These are phyloP conservation scores for Pteronotus mesoamericanus DNA, from an alignment of 2,797 vertebrate species.

Conservation along the genomic window DNA sequence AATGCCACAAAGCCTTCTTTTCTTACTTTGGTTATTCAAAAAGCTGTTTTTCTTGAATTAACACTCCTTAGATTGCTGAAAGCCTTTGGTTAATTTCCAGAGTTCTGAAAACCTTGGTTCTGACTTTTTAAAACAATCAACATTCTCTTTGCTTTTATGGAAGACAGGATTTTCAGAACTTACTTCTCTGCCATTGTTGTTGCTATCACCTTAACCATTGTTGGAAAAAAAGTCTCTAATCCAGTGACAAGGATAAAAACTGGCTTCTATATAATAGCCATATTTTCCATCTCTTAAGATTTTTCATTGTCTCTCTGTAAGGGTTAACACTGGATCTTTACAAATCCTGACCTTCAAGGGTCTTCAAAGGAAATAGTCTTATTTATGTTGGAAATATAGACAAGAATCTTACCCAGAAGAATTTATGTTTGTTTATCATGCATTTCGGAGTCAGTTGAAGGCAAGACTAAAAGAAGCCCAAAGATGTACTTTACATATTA, in stretches of 20 bases:
- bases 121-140: neutral
- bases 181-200: neutral
- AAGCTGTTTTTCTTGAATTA: neutral
- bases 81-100: neutral
- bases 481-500: neutral
- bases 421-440: neutral
- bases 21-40: neutral
- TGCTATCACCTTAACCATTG: neutral
- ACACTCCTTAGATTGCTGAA: neutral
- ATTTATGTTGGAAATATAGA: neutral
- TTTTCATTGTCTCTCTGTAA: neutral
- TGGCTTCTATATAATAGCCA: neutral
- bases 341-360: neutral
- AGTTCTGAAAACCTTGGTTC: neutral
- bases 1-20: neutral
- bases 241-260: neutral
- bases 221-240: neutral
- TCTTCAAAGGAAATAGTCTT: neutral
- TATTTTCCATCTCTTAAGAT: neutral
- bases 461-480: neutral
- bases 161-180: neutral
- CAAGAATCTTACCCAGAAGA: neutral
- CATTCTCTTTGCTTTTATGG: neutral
- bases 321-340: neutral
- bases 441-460: neutral